phyloP scores from a whole-genome alignment of 2,797 vertebrate genomes.

The Hydrolagus colliei region DNA sequence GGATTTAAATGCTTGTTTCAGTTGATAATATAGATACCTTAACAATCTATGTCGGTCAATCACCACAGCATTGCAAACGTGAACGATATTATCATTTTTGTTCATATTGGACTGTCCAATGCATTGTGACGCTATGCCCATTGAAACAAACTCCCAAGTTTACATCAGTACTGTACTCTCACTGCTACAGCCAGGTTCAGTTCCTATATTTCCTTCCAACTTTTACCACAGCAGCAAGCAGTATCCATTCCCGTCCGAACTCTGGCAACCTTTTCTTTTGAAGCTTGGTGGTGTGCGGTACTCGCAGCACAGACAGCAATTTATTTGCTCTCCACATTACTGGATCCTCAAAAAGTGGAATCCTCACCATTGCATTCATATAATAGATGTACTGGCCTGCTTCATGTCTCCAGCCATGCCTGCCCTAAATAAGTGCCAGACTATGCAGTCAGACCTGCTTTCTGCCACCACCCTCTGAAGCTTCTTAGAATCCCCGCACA shows the following conservation, averaged over 20 bases:
- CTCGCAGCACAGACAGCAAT: constrained; percentile 67
- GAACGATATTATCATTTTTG: constrained; percentile 75
- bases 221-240: constrained; percentile 72
- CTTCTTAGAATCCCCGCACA: too few relatives aligned
- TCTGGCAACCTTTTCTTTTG: constrained; percentile 81
- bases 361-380: too few relatives aligned
- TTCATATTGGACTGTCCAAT: constrained; percentile 77
- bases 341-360: background rate
- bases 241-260: constrained; percentile 74
- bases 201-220: constrained; percentile 40
- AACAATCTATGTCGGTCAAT: constrained; percentile 81
- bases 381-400: too few relatives aligned
- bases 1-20: constrained; percentile 51
- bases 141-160: constrained; percentile 72
- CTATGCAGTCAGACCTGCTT: too few relatives aligned
- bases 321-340: constrained; percentile 64
- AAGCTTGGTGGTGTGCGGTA: constrained; percentile 59
- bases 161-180: constrained; percentile 30
- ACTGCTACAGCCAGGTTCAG: background rate
- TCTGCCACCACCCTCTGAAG: too few relatives aligned
- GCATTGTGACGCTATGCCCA: constrained; percentile 93
- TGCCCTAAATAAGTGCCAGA: too few relatives aligned
- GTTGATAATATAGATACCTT: constrained; percentile 81
- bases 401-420: too few relatives aligned
- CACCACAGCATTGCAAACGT: constrained; percentile 90